Evolutionary conservation across 2,797 vertebrate genomes (phyloP).

Genomic region (Siniperca scherzeri): DNA sequence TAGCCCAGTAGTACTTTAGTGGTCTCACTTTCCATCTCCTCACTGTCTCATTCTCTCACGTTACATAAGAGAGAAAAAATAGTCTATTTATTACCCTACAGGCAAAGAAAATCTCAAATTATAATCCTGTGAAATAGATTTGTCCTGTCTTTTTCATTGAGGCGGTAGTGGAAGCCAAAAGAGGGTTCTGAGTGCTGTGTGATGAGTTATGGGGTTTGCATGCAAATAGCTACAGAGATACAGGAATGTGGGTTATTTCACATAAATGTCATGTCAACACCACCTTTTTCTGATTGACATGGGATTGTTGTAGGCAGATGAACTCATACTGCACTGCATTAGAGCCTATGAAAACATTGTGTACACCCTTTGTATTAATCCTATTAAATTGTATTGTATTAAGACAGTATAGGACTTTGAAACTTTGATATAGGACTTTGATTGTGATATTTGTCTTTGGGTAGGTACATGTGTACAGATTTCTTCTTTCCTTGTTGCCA

Average conservation of each 20-base stretch:
- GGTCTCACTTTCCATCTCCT: slow-evolving; percentile 67
- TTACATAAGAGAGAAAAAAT: slow-evolving; percentile 62
- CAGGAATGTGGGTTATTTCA: slow-evolving; percentile 61
- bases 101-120: slow-evolving; percentile 66
- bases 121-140: slow-evolving; percentile 69
- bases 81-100: slow-evolving; percentile 65
- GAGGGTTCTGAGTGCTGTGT: slow-evolving; percentile 36
- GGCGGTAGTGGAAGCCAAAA: slow-evolving; percentile 48
- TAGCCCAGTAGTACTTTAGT: slow-evolving; percentile 45
- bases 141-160: slow-evolving; percentile 52
- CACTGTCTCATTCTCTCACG: slow-evolving; percentile 61
- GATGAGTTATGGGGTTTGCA: slow-evolving; percentile 65
- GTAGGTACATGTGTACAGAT: neutral
- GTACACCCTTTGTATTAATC: slow-evolving; percentile 1
- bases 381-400: neutral
- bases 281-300: slow-evolving; percentile 55
- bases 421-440: neutral
- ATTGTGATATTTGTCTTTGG: slow-evolving; percentile 5
- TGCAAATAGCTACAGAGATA: slow-evolving; percentile 58
- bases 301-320: slow-evolving; percentile 41
- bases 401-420: neutral
- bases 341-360: slow-evolving; percentile 8
- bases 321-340: slow-evolving; percentile 31
- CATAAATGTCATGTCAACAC: slow-evolving; percentile 57
- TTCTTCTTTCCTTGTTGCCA: neutral